Base-by-base conservation (phyloP, 2,797 vertebrate species). In the Tachyglossus aculeatus region DNA sequence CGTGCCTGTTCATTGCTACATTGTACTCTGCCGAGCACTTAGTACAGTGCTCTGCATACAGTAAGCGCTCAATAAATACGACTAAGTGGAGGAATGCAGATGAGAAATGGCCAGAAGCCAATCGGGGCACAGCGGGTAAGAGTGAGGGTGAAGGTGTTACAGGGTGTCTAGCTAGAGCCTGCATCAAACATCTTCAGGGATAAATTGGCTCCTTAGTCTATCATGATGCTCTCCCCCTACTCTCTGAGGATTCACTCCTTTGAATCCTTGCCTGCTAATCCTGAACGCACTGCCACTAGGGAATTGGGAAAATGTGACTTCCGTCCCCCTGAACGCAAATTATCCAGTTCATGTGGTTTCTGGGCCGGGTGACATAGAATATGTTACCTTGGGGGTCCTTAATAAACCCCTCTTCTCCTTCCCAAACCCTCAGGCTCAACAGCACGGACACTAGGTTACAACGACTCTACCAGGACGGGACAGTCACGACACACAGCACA, bases 91-190 rank as follows among this genome's bases (percentile, higher is more conserved):
- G n/a, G n/a, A n/a, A n/a, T n/a, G 82, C 59, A 72, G 82, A 78
- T 4, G 78, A 88, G 77, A 86, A 83, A 53, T 47, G 83, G 74
- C 82, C 82, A 78, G 85, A 83, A 80, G 78, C 15, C 85, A 86
- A 51, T 68, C 78, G 76, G 81, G 45, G 25, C 31, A 85, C 67
- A 74, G 24, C 78, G 63, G 71, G 45, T 80, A 66, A 62, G 85
- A 82, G 67, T 32, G 64, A 85, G 68, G 69, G 64, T 81, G 74
- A 73, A 34, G n/a, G n/a, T n/a, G n/a, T n/a, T n/a, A n/a, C n/a
- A n/a, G n/a, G n/a, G n/a, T n/a, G n/a, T n/a, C n/a, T n/a, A n/a
- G n/a, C n/a, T n/a, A n/a, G n/a, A n/a, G n/a, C n/a, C n/a, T n/a
- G n/a, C n/a, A n/a, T n/a, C n/a, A n/a, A n/a, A n/a, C n/a, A n/a